A percentile compares a stretch with the other conserved stretches of the same genome.
These are phyloP conservation scores for Dryadula phaetusa DNA, from an alignment of 2,888 invertebrate species.

Conservation along the genomic window DNA sequence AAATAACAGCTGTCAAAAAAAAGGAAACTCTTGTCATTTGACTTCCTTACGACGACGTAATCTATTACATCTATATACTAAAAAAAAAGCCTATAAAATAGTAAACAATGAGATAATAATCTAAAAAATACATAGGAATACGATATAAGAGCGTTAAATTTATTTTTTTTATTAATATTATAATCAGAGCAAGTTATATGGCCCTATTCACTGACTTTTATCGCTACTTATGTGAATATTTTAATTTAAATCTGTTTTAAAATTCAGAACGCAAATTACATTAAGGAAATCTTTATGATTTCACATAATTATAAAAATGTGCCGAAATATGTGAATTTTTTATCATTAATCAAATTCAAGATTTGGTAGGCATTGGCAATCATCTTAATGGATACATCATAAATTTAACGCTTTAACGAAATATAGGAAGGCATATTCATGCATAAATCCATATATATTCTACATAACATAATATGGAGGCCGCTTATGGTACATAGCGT, in stretches of 20 bases:
- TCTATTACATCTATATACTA: slow-evolving; percentile 22
- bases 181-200: slow-evolving; percentile 14
- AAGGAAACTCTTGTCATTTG: slow-evolving; percentile 48
- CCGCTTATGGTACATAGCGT: too few species aligned
- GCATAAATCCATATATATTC: slow-evolving; percentile 12
- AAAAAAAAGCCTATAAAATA: slow-evolving; percentile 10
- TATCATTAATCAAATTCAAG: slow-evolving; percentile 23
- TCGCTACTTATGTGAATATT: slow-evolving; percentile 17
- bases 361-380: slow-evolving; percentile 12
- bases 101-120: background rate
- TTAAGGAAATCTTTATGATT: slow-evolving; percentile 21
- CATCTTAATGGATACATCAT: background rate
- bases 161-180: background rate
- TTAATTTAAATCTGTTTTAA: slow-evolving; percentile 9
- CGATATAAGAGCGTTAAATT: too few species aligned
- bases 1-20: slow-evolving; percentile 35
- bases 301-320: slow-evolving; percentile 29
- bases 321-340: slow-evolving; percentile 32
- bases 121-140: background rate
- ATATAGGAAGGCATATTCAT: slow-evolving; percentile 9
- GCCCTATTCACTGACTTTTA: slow-evolving; percentile 7
- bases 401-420: slow-evolving; percentile 7
- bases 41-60: slow-evolving; percentile 48
- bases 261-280: slow-evolving; percentile 4
- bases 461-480: background rate